Evolutionary conservation across 2,797 vertebrate genomes (phyloP).

Genomic region (Taenioides sp.): DNA sequence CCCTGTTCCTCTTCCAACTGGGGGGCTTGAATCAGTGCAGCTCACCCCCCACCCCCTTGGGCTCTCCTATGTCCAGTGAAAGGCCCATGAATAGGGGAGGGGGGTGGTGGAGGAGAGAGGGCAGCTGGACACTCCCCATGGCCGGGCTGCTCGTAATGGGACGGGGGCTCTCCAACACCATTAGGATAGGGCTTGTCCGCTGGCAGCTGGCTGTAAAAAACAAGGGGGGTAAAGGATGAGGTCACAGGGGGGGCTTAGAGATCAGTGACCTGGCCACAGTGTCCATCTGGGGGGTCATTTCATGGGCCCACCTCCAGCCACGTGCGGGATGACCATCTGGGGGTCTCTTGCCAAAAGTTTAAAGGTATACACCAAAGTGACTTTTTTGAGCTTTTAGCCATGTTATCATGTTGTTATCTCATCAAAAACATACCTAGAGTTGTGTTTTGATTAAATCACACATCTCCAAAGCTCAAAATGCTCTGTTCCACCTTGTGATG

Average conservation of each 20-base stretch:
- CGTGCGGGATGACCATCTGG: constrained; percentile 82
- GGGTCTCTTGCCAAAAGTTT: constrained; percentile 32
- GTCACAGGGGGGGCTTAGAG: constrained; percentile 59
- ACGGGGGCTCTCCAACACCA: constrained; percentile 58
- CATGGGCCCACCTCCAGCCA: constrained; percentile 77
- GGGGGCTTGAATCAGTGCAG: constrained; percentile 38
- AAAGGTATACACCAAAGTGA: constrained; percentile 51
- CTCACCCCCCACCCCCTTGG: constrained; percentile 43
- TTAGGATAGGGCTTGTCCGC: constrained; percentile 65
- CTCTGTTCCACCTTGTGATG: too few species aligned
- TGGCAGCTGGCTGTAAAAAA: constrained; percentile 79
- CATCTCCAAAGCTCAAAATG: too few species aligned
- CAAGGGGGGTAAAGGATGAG: constrained; percentile 36
- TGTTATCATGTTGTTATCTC: too few species aligned
- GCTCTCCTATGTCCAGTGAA: constrained; percentile 77
- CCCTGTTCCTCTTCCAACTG: constrained; percentile 58
- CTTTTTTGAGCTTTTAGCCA: too few species aligned
- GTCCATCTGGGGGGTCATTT: constrained; percentile 82
- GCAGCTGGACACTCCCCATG: constrained; percentile 76
- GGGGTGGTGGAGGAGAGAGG: constrained; percentile 47
- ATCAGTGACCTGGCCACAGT: constrained; percentile 84
- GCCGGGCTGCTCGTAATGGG: constrained; percentile 54
- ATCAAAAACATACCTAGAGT: constrained; percentile 46
- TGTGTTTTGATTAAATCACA: too few species aligned
- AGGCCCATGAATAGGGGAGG: constrained; percentile 63